Percentiles rank a stretch among this genome's conserved stretches.
phyloP scores from a whole-genome alignment of 1,140 invertebrate genomes.

The Heliconius hewitsoni region DNA sequence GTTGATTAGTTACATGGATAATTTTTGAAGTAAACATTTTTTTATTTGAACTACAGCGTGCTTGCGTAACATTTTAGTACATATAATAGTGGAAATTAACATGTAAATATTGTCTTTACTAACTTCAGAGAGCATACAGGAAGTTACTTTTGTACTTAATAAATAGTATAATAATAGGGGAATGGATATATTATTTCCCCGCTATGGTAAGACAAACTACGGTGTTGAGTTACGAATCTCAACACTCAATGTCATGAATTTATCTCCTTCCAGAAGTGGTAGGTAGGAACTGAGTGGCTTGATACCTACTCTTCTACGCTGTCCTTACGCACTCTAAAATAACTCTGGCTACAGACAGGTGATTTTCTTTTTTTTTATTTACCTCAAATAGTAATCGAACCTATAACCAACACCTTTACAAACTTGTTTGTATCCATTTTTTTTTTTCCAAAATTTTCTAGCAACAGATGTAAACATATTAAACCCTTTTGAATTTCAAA shows the following conservation, averaged over 20 bases:
- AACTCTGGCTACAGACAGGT: no score
- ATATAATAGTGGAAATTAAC: neutral
- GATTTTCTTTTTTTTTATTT: no score
- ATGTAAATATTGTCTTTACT: neutral
- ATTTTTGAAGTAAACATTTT: neutral
- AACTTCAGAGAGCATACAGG: neutral
- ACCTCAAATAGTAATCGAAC: no score
- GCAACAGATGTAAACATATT: constrained; percentile 7
- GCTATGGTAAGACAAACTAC: neutral
- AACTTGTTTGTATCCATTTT: neutral
- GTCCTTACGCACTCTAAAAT: no score
- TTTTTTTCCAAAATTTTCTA: constrained; percentile 1
- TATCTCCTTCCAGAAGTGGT: no score
- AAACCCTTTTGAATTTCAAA: constrained; percentile 45
- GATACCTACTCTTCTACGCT: no score
- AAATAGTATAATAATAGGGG: neutral
- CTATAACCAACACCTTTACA: neutral
- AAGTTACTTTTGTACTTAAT: neutral
- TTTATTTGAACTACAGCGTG: neutral
- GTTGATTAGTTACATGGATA: neutral
- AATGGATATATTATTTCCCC: neutral
- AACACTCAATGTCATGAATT: neutral
- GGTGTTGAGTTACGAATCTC: neutral
- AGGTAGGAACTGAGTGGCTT: no score
- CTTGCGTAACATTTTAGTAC: neutral